phyloP scores from a whole-genome alignment of 1,140 invertebrate species.

The Diorhabda carinulata region DNA sequence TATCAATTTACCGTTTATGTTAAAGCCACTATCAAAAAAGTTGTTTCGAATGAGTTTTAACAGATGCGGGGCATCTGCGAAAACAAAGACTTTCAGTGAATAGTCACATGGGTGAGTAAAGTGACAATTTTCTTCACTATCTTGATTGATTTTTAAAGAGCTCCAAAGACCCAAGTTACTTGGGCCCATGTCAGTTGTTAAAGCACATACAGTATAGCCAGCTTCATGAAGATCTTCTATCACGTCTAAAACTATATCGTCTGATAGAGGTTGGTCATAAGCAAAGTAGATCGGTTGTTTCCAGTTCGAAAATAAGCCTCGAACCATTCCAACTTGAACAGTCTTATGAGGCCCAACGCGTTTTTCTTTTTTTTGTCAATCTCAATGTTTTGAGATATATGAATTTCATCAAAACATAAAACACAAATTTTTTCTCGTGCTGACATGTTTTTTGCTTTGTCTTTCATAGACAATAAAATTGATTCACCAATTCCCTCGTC shows the following conservation, averaged over 20 bases:
- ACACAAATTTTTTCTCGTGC: no score
- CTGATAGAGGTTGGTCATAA: conserved; percentile 24
- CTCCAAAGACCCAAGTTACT: conserved; percentile 14
- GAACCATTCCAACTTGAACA: neutral
- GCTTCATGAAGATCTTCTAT: conserved; percentile 13
- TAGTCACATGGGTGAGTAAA: conserved; percentile 8
- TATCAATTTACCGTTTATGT: no score
- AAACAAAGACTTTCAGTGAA: neutral
- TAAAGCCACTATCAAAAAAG: no score
- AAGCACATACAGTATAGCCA: conserved; percentile 18
- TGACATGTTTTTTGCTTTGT: no score
- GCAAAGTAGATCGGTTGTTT: conserved; percentile 26
- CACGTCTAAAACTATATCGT: conserved; percentile 16
- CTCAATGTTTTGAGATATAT: no score
- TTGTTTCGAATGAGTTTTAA: no score
- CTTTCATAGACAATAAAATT: no score
- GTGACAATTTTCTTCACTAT: conserved; percentile 9
- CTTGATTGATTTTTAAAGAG: conserved; percentile 17
- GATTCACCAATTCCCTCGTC: no score
- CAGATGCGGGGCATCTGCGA: no score
- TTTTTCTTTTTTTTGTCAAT: conserved; percentile 6
- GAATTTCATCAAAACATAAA: no score
- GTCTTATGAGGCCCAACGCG: neutral
- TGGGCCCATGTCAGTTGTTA: conserved; percentile 22
- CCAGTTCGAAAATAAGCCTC: conserved; percentile 11